Evolutionary conservation across 37 sponge, comb jelly and placozoan genomes (phyloP).

Genomic region (Cliona cf. orientalis): DNA sequence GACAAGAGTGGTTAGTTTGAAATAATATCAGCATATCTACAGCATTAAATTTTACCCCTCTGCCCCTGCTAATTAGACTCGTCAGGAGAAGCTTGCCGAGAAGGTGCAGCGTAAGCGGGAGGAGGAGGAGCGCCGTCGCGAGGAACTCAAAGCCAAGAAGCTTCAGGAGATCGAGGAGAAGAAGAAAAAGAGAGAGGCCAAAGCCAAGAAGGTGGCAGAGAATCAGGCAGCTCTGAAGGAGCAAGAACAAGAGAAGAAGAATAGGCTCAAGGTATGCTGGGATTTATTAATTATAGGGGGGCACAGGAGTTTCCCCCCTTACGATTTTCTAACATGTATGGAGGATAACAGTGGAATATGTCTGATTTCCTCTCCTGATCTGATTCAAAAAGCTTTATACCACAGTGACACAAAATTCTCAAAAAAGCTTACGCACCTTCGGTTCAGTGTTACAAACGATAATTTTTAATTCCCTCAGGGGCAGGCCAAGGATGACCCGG

Average conservation of each 20-base stretch:
- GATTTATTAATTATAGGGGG: too few relatives aligned
- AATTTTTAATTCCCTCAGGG: background rate
- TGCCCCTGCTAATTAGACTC: too few relatives aligned
- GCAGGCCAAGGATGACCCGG: background rate
- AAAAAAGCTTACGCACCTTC: too few relatives aligned
- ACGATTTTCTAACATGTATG: too few relatives aligned
- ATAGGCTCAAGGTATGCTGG: constrained; percentile 12
- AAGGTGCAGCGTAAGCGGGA: constrained; percentile 29
- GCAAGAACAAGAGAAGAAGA: constrained; percentile 43
- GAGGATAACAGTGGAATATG: too few relatives aligned
- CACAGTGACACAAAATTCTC: too few relatives aligned
- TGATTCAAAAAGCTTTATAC: constrained; percentile 11
- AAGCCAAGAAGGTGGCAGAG: constrained; percentile 27
- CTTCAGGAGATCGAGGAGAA: constrained; percentile 13
- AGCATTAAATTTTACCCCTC: too few relatives aligned
- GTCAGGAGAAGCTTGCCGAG: constrained; percentile 27
- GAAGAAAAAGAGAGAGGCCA: constrained; percentile 33
- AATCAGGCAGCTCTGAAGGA: constrained; percentile 29
- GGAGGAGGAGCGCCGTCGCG: constrained; percentile 29
- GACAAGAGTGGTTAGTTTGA: too few relatives aligned
- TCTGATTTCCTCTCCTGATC: too few relatives aligned
- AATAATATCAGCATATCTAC: too few relatives aligned
- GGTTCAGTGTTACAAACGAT: too few relatives aligned
- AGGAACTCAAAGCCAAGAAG: constrained; percentile 36
- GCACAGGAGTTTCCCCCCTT: too few relatives aligned